These are phyloP conservation scores for Mus spicilegus DNA, from an alignment of 2,113 vertebrate species.

Conservation along the genomic window DNA sequence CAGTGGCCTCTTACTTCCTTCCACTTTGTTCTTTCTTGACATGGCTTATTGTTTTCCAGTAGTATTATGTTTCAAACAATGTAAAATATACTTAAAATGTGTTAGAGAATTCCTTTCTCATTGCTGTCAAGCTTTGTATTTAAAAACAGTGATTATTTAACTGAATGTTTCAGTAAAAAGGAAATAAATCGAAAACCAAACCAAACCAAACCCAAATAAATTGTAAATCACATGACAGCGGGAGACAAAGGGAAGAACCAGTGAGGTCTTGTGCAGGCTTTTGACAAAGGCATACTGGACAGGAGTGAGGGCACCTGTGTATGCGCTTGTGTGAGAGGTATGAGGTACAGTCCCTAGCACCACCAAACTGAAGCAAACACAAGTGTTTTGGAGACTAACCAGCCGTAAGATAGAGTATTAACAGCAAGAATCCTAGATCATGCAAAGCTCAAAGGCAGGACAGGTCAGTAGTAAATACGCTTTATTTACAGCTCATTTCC, in stretches of 20 bases:
- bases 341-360: neutral
- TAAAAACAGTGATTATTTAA: neutral
- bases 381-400: neutral
- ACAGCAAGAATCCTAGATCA: neutral
- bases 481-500: conserved; percentile 14
- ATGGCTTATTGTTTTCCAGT: neutral
- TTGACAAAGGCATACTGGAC: neutral
- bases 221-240: neutral
- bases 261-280: neutral
- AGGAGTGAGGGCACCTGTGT: too few species aligned
- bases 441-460: neutral
- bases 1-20: neutral
- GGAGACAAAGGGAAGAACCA: neutral
- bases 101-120: neutral
- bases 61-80: neutral
- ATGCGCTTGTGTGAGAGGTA: too few species aligned
- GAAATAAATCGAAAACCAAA: neutral
- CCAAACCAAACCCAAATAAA: neutral
- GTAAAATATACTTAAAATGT: neutral
- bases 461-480: neutral
- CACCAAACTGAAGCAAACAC: neutral
- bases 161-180: neutral
- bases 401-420: neutral
- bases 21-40: neutral
- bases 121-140: neutral